Evolutionary conservation across 2,113 vertebrate species (phyloP), one percentile per base, ranked within the genome.

Genomic region (Micronycteris hirsuta): DNA sequence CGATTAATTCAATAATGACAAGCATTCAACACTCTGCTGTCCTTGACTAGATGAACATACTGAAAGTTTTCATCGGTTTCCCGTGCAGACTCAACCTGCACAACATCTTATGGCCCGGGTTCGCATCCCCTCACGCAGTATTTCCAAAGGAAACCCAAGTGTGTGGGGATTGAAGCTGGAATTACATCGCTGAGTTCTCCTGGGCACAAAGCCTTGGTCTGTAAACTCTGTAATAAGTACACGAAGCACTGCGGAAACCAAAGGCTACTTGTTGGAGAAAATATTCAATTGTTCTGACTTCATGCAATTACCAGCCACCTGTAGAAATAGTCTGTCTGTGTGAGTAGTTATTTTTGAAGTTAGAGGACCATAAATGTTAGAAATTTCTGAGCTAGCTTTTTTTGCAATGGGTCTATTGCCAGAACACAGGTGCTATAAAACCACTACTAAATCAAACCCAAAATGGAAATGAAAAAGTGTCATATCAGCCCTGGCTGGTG

Each of bases 1-100:
- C 12, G 97, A 99, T 20, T 16, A 22, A 52, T 49, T 77, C 45
- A 52, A 47, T n/a, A n/a, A 13, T 77, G 74, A 52, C 45, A 19
- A 52, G 31, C n/a, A 19, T 52, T 52, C 31, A 22, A 13, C 45
- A n/a, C 74, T 17, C 43, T 13, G 45, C 74, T 22, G 47, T 52
- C 74, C 74, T 7, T 52, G 45, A 52, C 45, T 14, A 3, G 74
- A 77, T 22, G 74, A 52, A n/a, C 33, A 13, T 7, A 3, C 74
- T 49, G 31, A 49, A 20, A 22, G 47, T 76, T 45, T 77, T 10
- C 4, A 10, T 17, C 13, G 10, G 47, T 31, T n/a, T 31, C 14
- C 31, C 1, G 5, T 13, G 45, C 45, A n/a, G 26, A 31, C 28
- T 49, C 31, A 33, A 3, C 73, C 17, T 33, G 45, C 28, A 68